Evolutionary conservation across 2,888 invertebrate genomes (phyloP).

Genomic region (Drosophila paramelanica): DNA sequence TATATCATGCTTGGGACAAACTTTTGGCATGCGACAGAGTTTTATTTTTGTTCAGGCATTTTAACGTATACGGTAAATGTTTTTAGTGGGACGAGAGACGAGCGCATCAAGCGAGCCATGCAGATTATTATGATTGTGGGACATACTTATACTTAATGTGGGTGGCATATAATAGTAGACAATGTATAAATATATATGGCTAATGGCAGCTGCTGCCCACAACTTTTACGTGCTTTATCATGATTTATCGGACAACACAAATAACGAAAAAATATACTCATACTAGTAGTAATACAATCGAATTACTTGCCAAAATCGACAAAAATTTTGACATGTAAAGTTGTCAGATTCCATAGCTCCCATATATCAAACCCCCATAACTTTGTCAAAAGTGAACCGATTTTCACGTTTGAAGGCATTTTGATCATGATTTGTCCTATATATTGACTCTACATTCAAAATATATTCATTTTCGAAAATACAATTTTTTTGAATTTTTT

Average conservation of each 20-base stretch:
- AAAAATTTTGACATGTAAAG: too few species aligned
- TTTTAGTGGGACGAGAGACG: conserved; percentile 51
- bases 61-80: conserved; percentile 32
- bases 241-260: conserved; percentile 27
- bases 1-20: conserved; percentile 52
- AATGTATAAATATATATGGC: conserved; percentile 6
- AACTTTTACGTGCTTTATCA: conserved; percentile 2
- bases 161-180: conserved; percentile 9
- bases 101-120: conserved; percentile 63
- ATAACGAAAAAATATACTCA: background rate
- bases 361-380: too few species aligned
- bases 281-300: background rate
- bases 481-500: too few species aligned
- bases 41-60: conserved; percentile 1
- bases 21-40: conserved; percentile 2
- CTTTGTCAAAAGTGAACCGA: too few species aligned
- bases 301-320: too few species aligned
- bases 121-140: conserved; percentile 33
- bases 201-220: conserved; percentile 4
- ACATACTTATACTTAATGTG: conserved; percentile 22
- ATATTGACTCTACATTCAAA: too few species aligned
- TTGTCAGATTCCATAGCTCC: too few species aligned
- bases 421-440: too few species aligned
- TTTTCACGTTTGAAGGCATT: too few species aligned
- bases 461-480: too few species aligned